Evolutionary conservation across 2,888 invertebrate genomes (phyloP), one percentile per base, ranked within the genome.

Genomic region (Drosophila kokeensis): DNA sequence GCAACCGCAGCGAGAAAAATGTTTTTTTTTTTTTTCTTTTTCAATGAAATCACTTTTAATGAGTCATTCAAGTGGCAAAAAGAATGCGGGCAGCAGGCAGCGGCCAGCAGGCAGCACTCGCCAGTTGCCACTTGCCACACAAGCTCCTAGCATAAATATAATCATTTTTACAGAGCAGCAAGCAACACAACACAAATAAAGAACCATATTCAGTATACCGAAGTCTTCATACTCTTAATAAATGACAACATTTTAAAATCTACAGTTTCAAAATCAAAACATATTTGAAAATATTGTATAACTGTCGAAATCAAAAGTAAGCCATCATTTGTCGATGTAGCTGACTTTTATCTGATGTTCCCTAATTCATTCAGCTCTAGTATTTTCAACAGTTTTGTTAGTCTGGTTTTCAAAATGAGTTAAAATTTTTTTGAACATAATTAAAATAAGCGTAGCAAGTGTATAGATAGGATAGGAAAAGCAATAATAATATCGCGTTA

Each of bases 11-110:
- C 76, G 72, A 74, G 83, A 69, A 76, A 83, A 88, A 86, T 86
- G 76, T 81, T 87, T 76, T 85, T 79, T 45, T 10, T 21, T 45
- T 21, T 21, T 45, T 42, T 6, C 13, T 13, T 45, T 21, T 45
- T 45, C 21, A 87, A 90, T 90, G 89, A 87, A 87, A 89, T 87
- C 90, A 87, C 80, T 90, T 87, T 90, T 89, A 87, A 87, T 87
- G 87, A 87, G 89, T 87, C 87, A 87, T 90, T 87, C 87, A 88
- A 90, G 89, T 89, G 89, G 90, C 87, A 87, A 72, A 76, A 76
- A 75, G 69, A 69, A 57, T 69, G 68, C 69, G 54, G 49, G 34
- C 53, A 57, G 36, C 60, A 36, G 18, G 27, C 54, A 60, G 54
- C 36, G 30, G 36, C n/a, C 60, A 60, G 71, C 55, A n/a, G 13